Evolutionary conservation across 2,797 vertebrate species (phyloP).

Genomic region (Pangasius mekongensis): DNA sequence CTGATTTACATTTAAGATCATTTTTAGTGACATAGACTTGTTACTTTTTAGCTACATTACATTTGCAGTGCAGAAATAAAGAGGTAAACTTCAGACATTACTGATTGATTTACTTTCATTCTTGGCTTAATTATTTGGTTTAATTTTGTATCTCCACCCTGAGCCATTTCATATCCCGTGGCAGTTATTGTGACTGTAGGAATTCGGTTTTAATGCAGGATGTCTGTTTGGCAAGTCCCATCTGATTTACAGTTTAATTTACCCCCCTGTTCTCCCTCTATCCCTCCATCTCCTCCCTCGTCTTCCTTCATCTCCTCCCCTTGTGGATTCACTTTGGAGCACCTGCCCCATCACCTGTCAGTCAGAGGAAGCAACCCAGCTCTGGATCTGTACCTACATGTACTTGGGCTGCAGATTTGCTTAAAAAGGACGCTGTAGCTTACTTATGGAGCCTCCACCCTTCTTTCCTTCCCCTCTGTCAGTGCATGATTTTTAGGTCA

Average conservation of each 20-base stretch:
- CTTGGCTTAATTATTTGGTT: neutral
- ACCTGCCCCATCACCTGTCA: constrained; percentile 77
- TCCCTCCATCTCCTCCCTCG: neutral
- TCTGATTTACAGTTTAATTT: constrained; percentile 49
- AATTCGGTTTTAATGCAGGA: constrained; percentile 15
- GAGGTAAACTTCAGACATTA: neutral
- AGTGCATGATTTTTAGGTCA: constrained; percentile 39
- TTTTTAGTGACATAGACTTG: neutral
- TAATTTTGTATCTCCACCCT: neutral
- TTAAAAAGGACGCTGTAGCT: constrained; percentile 59
- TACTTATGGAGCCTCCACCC: constrained; percentile 44
- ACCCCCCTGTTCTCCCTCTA: neutral
- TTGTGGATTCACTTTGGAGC: constrained; percentile 50
- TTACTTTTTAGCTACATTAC: neutral
- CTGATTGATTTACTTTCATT: neutral
- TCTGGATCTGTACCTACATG: constrained; percentile 60
- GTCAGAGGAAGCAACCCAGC: constrained; percentile 61
- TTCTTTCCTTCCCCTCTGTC: constrained; percentile 56
- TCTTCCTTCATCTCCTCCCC: constrained; percentile 11
- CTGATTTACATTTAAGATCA: neutral
- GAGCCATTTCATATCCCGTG: neutral
- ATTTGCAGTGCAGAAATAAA: neutral
- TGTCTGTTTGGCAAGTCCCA: constrained; percentile 10
- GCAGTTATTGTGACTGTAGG: neutral
- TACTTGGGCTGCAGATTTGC: constrained; percentile 49